Base-by-base conservation (phyloP, 2,113 vertebrate genomes). In the Nanorana parkeri region DNA sequence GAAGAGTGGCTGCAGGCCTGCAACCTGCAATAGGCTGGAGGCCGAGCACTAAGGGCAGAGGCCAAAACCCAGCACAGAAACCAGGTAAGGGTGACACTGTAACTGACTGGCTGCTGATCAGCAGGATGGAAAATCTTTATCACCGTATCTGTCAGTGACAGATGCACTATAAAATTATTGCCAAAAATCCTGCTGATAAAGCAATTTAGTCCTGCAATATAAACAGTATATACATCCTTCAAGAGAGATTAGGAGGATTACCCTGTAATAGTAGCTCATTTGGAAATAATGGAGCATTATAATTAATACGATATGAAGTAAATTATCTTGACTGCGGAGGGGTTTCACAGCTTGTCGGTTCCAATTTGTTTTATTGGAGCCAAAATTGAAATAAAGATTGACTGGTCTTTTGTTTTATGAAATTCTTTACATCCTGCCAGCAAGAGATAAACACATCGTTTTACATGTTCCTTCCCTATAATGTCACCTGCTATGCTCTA, bases 331-430 rank as follows among this genome's bases (percentile, higher is more conserved):
- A 10, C 21, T 54, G 68, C 68, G 19, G 51, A 54, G 20, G 19
- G 28, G 65, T 54, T 16, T 67, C 63, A 54, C 52, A 65, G 76
- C 17, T 54, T 66, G 76, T 2, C 26, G 75, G 65, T 77, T 66
- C 54, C 7, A 17, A 64, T 52, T 52, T 66, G 63, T 47, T 13
- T 67, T 66, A 51, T 64, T 4, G n/a, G 4, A 54, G 32, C 61
- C 51, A 21, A 47, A 68, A 68, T 68, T 17, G 2, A n/a, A 1
- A 47, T 15, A n/a, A 17, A n/a, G 61, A 66, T 29, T 47, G 52
- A 66, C 75, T 54, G 23, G 36, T 52, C 61, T 64, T 24, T 64
- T 64, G 5, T 32, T 36, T 23, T 64, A 21, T 64, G 61, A 7
- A 41, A 21, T 74, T 41, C 26, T 36, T 58, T 74, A 36, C 23